Evolutionary conservation across 2,797 vertebrate species (phyloP).

Genomic region (Nyctibius grandis): DNA sequence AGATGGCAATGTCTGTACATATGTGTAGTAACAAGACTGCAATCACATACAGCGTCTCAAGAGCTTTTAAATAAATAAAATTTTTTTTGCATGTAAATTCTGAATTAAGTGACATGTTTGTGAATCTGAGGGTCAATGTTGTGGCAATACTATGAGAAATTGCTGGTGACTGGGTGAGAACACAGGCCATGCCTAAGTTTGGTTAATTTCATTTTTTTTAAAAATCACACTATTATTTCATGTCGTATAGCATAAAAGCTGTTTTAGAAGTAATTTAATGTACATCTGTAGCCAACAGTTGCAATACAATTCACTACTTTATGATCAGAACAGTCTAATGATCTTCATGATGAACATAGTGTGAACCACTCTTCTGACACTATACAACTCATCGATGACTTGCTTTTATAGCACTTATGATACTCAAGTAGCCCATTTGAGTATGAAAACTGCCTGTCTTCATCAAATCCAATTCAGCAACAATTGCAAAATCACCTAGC

Average conservation of each 20-base stretch:
- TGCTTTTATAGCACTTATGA: not conserved
- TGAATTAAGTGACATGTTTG: not conserved
- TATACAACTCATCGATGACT: not conserved
- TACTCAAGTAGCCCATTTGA: not conserved
- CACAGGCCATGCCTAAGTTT: not conserved
- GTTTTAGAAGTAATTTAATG: not conserved
- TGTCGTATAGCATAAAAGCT: not conserved
- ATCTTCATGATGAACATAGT: not conserved
- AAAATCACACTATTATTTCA: not conserved
- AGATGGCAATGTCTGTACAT: not conserved
- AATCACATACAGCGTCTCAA: not conserved
- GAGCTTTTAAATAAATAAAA: not conserved
- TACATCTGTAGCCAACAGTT: not conserved
- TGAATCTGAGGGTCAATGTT: not conserved
- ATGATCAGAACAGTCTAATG: not conserved
- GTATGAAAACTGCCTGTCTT: not conserved
- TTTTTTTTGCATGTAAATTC: not conserved
- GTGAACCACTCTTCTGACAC: not conserved
- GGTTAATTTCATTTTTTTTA: not conserved
- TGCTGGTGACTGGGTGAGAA: not conserved
- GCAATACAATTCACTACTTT: conserved; percentile 20
- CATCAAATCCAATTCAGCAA: not conserved
- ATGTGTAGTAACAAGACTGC: not conserved
- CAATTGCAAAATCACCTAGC: not conserved
- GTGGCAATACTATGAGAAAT: not conserved